Evolutionary conservation across 2,797 vertebrate genomes (phyloP).

Genomic region (Urosaurus nigricauda): DNA sequence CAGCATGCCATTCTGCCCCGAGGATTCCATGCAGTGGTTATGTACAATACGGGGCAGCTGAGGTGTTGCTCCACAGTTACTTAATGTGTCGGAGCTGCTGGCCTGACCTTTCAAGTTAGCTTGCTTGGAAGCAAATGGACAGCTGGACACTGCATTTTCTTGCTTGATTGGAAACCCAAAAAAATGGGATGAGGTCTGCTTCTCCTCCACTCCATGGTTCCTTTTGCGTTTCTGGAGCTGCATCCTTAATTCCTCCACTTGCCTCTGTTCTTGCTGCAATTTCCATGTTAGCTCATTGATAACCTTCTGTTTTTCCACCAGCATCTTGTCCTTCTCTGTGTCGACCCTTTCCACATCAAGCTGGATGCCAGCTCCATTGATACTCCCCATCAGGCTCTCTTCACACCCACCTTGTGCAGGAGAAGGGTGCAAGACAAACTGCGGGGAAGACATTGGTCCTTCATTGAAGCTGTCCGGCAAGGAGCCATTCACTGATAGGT

Average conservation of each 20-base stretch:
- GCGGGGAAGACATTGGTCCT: constrained; percentile 89
- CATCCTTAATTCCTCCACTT: constrained; percentile 95
- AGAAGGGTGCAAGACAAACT: constrained; percentile 88
- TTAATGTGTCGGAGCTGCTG: constrained; percentile 80
- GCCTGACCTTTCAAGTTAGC: constrained; percentile 77
- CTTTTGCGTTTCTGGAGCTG: constrained; percentile 94
- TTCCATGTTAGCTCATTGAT: constrained; percentile 98
- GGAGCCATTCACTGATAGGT: constrained; percentile 91
- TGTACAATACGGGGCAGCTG: constrained; percentile 76
- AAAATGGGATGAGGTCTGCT: constrained; percentile 81
- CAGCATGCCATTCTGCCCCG: constrained; percentile 81
- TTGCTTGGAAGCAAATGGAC: constrained; percentile 89
- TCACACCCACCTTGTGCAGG: constrained; percentile 84
- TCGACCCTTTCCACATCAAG: constrained; percentile 85
- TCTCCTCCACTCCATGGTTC: constrained; percentile 82
- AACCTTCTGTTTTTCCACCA: constrained; percentile 98
- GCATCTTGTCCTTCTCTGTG: constrained; percentile 97
- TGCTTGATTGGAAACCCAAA: constrained; percentile 91
- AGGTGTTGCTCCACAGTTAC: constrained; percentile 75
- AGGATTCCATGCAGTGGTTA: constrained; percentile 74
- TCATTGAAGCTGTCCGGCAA: constrained; percentile 95
- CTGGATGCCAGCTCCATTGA: constrained; percentile 77
- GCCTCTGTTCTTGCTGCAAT: constrained; percentile 95
- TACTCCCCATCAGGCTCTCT: constrained; percentile 83
- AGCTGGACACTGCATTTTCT: constrained; percentile 89